A percentile compares a stretch with the other conserved stretches of the same genome.
Evolutionary conservation across 2,797 vertebrate genomes (phyloP).

Genomic region (Hyperoplus lanceolatus): DNA sequence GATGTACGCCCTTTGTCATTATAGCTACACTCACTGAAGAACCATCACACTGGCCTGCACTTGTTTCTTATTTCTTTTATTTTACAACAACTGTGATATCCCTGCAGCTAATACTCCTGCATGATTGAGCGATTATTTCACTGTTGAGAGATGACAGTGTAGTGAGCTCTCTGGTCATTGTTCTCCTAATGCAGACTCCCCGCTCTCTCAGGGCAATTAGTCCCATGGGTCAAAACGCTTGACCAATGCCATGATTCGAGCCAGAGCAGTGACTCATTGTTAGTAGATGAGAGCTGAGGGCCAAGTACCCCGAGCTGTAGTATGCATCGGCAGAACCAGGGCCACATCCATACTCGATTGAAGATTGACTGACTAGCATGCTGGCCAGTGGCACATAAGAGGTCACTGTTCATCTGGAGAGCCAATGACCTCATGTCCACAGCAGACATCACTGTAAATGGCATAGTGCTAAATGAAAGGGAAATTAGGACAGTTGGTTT

Average conservation of each 20-base stretch:
- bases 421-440: slow-evolving; percentile 68
- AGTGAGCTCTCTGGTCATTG: slow-evolving; percentile 54
- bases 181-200: slow-evolving; percentile 43
- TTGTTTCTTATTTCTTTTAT: slow-evolving; percentile 8
- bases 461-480: slow-evolving; percentile 40
- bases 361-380: slow-evolving; percentile 67
- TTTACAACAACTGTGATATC: slow-evolving; percentile 30
- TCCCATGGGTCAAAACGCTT: slow-evolving; percentile 70
- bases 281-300: slow-evolving; percentile 59
- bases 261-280: slow-evolving; percentile 70
- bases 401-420: slow-evolving; percentile 58
- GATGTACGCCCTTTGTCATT: slow-evolving; percentile 2
- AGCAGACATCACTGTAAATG: slow-evolving; percentile 45
- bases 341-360: slow-evolving; percentile 42
- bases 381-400: slow-evolving; percentile 60
- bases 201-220: slow-evolving; percentile 67
- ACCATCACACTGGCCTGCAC: slow-evolving; percentile 21
- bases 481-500: slow-evolving; percentile 42
- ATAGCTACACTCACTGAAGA: slow-evolving; percentile 10
- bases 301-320: slow-evolving; percentile 58
- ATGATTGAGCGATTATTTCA: slow-evolving; percentile 57
- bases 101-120: slow-evolving; percentile 51
- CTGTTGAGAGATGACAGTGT: slow-evolving; percentile 51
- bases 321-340: slow-evolving; percentile 70
- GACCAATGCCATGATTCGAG: slow-evolving; percentile 61